Evolutionary conservation across 2,113 vertebrate genomes (phyloP).

Genomic region (Mionectes macconnelli): DNA sequence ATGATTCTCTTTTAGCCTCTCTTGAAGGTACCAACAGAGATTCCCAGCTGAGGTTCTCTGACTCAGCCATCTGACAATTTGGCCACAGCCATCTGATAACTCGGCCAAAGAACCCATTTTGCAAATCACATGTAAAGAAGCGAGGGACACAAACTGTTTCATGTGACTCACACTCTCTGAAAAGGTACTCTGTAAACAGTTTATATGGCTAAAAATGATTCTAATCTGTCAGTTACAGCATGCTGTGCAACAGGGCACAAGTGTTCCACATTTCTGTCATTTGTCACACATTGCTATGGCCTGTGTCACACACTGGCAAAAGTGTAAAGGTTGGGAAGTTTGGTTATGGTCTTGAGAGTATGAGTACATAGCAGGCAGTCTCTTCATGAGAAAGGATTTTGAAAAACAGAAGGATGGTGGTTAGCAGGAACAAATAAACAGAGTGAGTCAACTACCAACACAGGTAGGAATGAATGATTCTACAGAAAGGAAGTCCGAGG

Average conservation of each 20-base stretch:
- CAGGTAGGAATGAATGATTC: background rate
- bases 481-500: background rate
- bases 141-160: background rate
- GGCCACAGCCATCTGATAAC: background rate
- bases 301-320: constrained; percentile 44
- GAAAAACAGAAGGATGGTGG: background rate
- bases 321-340: background rate
- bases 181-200: constrained; percentile 4
- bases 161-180: background rate
- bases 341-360: background rate
- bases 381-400: background rate
- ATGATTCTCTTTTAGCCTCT: background rate
- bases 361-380: background rate
- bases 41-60: background rate
- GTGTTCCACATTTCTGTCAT: constrained; percentile 54
- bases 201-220: background rate
- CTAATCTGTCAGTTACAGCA: constrained; percentile 12
- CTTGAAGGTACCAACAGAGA: background rate
- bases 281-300: constrained; percentile 52
- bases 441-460: background rate
- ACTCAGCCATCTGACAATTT: background rate
- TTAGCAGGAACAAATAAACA: background rate
- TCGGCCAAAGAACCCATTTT: background rate
- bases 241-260: background rate
- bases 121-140: background rate